A percentile compares a stretch with the other conserved stretches of the same genome.
Evolutionary conservation across 37 sponge, comb jelly and placozoan genomes (phyloP).

Genomic region (Petrosia ficiformis): DNA sequence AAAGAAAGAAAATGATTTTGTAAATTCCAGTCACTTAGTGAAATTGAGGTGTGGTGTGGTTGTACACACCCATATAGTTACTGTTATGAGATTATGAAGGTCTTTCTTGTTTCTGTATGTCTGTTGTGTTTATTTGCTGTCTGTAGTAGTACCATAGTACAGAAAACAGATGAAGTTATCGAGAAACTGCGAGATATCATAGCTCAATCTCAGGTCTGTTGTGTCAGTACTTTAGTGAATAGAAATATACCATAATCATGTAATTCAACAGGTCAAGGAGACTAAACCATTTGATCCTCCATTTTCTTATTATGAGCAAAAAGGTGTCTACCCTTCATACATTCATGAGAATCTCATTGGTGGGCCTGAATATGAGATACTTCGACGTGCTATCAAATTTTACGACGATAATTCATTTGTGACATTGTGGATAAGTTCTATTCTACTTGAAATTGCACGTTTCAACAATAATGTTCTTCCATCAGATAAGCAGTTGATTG

Average conservation of each 20-base stretch:
- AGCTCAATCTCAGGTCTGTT: not conserved
- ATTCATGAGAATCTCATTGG: constrained; percentile 30
- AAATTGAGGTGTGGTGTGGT: no score
- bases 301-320: constrained; percentile 13
- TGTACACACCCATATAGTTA: no score
- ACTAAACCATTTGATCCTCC: not conserved
- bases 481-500: constrained; percentile 25
- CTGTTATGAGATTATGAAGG: no score
- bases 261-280: not conserved
- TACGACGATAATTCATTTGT: constrained; percentile 57
- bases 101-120: no score
- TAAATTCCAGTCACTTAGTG: no score
- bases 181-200: not conserved
- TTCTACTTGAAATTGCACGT: constrained; percentile 28
- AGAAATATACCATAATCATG: not conserved
- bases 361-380: not conserved
- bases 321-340: constrained; percentile 47
- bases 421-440: constrained; percentile 41
- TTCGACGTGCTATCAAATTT: constrained; percentile 14
- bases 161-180: not conserved
- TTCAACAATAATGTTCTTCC: constrained; percentile 23
- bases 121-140: no score
- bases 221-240: not conserved
- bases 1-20: no score
- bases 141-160: no score